Conservation (phyloP, 2,888 invertebrate species). For the Lasioglossum leucozonium region DNA sequence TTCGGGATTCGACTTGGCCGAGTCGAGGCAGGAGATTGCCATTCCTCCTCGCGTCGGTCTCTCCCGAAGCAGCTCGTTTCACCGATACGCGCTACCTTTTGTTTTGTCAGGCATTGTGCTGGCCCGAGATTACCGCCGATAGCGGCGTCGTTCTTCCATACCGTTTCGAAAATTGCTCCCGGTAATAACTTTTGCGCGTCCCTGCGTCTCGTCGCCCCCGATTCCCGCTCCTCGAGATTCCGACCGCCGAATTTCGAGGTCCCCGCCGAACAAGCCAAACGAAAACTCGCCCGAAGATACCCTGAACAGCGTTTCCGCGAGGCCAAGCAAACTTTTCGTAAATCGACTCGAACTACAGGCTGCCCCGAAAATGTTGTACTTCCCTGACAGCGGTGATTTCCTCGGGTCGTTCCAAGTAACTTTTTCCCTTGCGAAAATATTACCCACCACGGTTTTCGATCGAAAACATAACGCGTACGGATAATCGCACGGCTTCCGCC, state of each 20-base stretch:
- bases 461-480: too few relatives aligned
- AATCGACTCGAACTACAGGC: too few relatives aligned
- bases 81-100: not conserved
- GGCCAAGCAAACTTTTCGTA: not conserved
- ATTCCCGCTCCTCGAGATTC: not conserved
- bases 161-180: conserved; percentile 33
- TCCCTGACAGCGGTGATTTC: too few relatives aligned
- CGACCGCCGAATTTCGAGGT: not conserved
- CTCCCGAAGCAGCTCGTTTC: conserved; percentile 17
- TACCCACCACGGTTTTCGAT: too few relatives aligned
- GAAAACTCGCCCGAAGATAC: not conserved
- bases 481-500: not conserved
- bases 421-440: too few relatives aligned
- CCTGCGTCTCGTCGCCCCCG: not conserved
- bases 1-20: not conserved
- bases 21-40: conserved; percentile 26
- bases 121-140: conserved; percentile 25
- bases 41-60: conserved; percentile 14
- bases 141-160: not conserved
- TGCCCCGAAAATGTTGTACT: too few relatives aligned
- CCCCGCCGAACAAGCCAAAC: not conserved
- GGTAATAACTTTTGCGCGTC: conserved; percentile 11
- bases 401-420: too few relatives aligned
- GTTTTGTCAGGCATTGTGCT: conserved; percentile 40
- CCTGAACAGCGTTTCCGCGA: not conserved